A percentile compares a stretch with the other conserved stretches of the same genome.
Conservation (phyloP, 2,797 vertebrate genomes). For the Aulostomus chinensis region DNA sequence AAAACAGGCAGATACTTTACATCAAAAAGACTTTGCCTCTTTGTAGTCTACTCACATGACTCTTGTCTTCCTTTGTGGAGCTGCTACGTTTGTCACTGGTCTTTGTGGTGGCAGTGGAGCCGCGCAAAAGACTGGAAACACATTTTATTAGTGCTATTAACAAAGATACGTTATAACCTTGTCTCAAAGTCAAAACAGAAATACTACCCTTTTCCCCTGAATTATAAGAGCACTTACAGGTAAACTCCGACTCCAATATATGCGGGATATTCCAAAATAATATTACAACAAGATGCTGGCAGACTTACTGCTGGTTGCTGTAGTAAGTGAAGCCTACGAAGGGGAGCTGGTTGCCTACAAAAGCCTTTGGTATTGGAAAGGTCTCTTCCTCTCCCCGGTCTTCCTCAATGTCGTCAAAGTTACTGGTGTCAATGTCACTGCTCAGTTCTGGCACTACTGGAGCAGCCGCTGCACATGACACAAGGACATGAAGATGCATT, state of each 20-base stretch:
- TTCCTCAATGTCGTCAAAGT: conserved; percentile 98
- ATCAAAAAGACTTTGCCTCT: not conserved
- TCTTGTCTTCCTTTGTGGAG: conserved; percentile 90
- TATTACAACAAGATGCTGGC: not conserved
- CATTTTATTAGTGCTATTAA: too few relatives aligned
- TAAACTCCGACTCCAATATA: too few relatives aligned
- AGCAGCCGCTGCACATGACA: conserved; percentile 85
- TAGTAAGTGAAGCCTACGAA: conserved; percentile 99
- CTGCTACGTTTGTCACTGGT: conserved; percentile 89
- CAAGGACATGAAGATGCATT: not conserved
- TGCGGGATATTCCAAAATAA: too few relatives aligned
- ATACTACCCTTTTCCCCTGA: too few relatives aligned
- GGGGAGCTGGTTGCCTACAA: conserved; percentile 97
- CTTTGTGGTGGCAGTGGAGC: conserved; percentile 82
- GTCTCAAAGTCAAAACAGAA: not conserved
- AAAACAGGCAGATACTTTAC: not conserved
- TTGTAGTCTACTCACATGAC: conserved; percentile 82
- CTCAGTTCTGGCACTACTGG: conserved; percentile 97
- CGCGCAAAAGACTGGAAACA: conserved; percentile 80
- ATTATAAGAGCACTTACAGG: too few relatives aligned
- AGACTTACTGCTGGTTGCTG: conserved; percentile 90
- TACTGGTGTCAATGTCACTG: conserved; percentile 97
- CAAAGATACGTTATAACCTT: too few relatives aligned
- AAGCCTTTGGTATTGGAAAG: conserved; percentile 98
- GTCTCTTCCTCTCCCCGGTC: conserved; percentile 98